Base-by-base conservation (phyloP, 2,797 vertebrate genomes). In the Mus minutoides region DNA sequence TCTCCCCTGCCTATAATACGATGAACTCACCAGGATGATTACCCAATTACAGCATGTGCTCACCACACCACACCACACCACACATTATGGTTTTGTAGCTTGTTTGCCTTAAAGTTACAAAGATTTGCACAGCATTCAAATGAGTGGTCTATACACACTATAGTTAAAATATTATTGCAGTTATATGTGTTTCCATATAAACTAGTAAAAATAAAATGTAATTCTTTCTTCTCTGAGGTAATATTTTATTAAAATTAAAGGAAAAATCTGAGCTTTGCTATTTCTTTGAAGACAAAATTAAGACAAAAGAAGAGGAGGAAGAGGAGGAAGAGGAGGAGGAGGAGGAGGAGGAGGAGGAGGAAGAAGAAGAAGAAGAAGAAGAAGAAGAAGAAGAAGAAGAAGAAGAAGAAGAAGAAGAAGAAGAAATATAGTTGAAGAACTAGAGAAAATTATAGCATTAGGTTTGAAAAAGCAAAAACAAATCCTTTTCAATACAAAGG, bases 241-340 rank as follows among this genome's bases (percentile, higher is more conserved):
- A 93, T 88, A 96, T 98, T 98, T 98, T 98, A 98, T 92, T 98
- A 97, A 96, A 98, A 98, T 98, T 98, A 98, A 98, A 98, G 98
- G 96, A 97, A 98, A 98, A 97, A 97, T 82, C 96, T 98, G 97
- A 97, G 95, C 96, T 98, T 94, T 97, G 88, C 90, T 98, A 97
- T 96, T 97, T 98, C 96, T 98, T 97, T 97, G 96, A 97, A 98
- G 98, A 98, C 94, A 98, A 97, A 98, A 97, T 98, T 96, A 97
- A 95, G 89, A 97, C 90, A 97, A 97, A 97, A 62, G 3, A 97
- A 97, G 93, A 76, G 86, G 93, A 37, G 16, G 52, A 6, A 54
- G 52, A 6, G 16, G 52, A 6, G 16, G 52, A 6, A 54, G 52
- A 6, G 16, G 52, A 6, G 16, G 12, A 16, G 16, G 52, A 54